phyloP scores from a whole-genome alignment of 1,140 invertebrate species.

The Bombus vancouverensis region DNA sequence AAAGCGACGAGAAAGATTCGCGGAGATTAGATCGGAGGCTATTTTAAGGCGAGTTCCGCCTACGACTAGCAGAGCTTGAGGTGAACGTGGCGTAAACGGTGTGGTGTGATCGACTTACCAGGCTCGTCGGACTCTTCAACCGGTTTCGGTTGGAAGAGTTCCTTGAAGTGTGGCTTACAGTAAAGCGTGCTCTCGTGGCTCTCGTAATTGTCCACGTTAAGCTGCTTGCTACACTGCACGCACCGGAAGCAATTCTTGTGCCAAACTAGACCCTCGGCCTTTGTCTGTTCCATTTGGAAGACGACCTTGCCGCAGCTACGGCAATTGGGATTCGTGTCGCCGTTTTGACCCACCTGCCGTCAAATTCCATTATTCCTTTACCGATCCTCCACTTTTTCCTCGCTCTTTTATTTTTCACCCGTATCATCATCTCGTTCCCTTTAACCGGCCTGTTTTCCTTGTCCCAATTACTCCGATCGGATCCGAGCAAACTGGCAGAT shows the following conservation, averaged over 20 bases:
- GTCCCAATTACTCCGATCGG: not conserved
- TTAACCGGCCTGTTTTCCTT: not conserved
- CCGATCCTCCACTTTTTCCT: not conserved
- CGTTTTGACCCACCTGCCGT: constrained; percentile 78
- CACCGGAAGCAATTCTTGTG: constrained; percentile 97
- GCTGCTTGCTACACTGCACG: constrained; percentile 92
- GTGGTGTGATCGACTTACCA: constrained; percentile 82
- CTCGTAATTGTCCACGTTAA: constrained; percentile 94
- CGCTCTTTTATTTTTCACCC: too few relatives aligned
- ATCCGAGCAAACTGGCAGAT: not conserved
- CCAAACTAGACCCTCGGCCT: constrained; percentile 92
- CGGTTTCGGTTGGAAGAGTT: constrained; percentile 95
- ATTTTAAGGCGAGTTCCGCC: constrained; percentile 38
- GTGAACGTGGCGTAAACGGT: constrained; percentile 21
- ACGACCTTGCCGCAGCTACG: constrained; percentile 93
- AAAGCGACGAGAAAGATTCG: constrained; percentile 26
- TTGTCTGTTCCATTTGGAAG: constrained; percentile 97
- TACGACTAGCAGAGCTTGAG: constrained; percentile 12
- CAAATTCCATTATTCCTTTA: constrained; percentile 26
- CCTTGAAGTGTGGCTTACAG: constrained; percentile 96
- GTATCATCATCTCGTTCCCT: not conserved
- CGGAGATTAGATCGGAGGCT: constrained; percentile 9
- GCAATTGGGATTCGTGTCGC: constrained; percentile 85
- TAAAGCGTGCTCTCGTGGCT: constrained; percentile 94
- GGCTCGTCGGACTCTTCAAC: constrained; percentile 89